Conservation (phyloP, 2,113 vertebrate species). For the Mus spicilegus region DNA sequence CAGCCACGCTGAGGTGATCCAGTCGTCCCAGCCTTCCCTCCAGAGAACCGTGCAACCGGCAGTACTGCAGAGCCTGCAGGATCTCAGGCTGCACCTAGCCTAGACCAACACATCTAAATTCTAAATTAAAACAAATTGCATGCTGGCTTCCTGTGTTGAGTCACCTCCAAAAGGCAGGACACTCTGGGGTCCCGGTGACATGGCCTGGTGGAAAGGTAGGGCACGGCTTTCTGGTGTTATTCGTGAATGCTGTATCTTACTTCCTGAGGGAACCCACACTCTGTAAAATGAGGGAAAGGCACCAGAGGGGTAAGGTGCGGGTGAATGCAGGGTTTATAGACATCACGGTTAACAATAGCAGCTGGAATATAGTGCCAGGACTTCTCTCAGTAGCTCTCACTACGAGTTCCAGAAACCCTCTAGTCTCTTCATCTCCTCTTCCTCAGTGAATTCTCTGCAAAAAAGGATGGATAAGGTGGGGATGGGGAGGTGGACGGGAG, state of each 20-base stretch:
- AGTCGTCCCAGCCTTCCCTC: not conserved
- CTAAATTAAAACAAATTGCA: not conserved
- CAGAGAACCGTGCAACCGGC: not conserved
- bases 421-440: too few species aligned
- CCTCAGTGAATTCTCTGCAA: not conserved
- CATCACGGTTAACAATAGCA: not conserved
- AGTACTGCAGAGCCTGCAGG: not conserved
- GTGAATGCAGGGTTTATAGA: not conserved
- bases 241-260: not conserved
- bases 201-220: not conserved
- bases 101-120: not conserved
- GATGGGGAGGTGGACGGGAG: not conserved
- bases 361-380: not conserved
- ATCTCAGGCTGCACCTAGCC: not conserved
- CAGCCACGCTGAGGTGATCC: not conserved
- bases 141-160: not conserved
- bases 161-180: too few species aligned
- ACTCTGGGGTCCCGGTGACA: not conserved
- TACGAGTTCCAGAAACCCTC: not conserved
- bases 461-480: not conserved
- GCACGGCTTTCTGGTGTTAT: not conserved
- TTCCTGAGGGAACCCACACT: not conserved
- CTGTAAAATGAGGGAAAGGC: not conserved
- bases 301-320: not conserved
- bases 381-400: not conserved